These are phyloP conservation scores for Papilio polytes DNA, from an alignment of 1,140 invertebrate species.

Conservation along the genomic window DNA sequence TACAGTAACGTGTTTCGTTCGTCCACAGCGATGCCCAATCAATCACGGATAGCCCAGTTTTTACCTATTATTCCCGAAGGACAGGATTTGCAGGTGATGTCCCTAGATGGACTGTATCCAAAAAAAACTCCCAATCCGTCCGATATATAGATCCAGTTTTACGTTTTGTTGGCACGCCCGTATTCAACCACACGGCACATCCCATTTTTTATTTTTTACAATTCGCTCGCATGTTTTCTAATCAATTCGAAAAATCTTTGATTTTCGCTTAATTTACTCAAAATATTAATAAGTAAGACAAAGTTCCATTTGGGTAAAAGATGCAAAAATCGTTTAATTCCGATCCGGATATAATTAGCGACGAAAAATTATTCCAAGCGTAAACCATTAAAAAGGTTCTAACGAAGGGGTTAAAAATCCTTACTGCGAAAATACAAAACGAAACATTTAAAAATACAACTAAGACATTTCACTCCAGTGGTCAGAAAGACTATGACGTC, in stretches of 20 bases:
- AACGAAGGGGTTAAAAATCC: not conserved
- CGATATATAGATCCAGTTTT: slow-evolving; percentile 4
- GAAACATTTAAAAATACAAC: not conserved
- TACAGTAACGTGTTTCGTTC: slow-evolving; percentile 68
- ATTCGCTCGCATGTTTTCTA: slow-evolving; percentile 5
- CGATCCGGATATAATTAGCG: not conserved
- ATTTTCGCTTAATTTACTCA: not conserved
- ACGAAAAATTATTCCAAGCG: not conserved
- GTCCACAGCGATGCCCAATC: slow-evolving; percentile 67
- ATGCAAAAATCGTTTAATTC: not conserved
- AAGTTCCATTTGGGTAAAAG: not conserved
- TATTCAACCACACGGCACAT: not conserved
- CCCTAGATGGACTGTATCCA: slow-evolving; percentile 21
- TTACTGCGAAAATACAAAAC: not conserved
- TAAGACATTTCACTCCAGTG: not conserved
- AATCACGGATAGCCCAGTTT: slow-evolving; percentile 70
- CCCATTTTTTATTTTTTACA: not conserved
- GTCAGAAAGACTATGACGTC: not conserved
- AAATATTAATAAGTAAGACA: not conserved
- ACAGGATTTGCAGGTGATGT: slow-evolving; percentile 48
- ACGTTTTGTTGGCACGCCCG: slow-evolving; percentile 3
- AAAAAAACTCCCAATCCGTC: not conserved
- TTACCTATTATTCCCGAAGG: slow-evolving; percentile 67
- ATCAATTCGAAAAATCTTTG: not conserved
- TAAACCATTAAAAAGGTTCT: not conserved